phyloP scores from a whole-genome alignment of 2,797 vertebrate genomes.

The Gobio occitaniae region DNA sequence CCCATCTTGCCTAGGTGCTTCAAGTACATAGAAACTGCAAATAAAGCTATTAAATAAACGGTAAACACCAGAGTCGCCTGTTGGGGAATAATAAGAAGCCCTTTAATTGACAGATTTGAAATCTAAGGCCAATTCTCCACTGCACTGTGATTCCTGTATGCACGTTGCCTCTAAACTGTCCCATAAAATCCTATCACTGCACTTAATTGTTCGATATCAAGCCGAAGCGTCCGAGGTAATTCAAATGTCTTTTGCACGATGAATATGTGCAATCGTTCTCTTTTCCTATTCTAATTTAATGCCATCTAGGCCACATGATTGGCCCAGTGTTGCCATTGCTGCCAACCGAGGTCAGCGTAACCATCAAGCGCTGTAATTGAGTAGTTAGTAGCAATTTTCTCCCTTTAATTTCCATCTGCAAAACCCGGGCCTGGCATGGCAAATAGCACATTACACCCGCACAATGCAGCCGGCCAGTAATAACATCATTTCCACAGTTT shows the following conservation, averaged over 20 bases:
- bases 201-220: constrained; percentile 87
- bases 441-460: constrained; percentile 85
- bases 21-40: constrained; percentile 22
- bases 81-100: constrained; percentile 68
- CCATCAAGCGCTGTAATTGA: constrained; percentile 87
- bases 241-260: constrained; percentile 83
- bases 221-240: constrained; percentile 82
- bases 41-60: constrained; percentile 26
- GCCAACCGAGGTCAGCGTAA: constrained; percentile 82
- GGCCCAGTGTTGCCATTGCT: constrained; percentile 82
- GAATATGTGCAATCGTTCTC: constrained; percentile 84
- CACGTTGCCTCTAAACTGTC: constrained; percentile 79
- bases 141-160: constrained; percentile 66
- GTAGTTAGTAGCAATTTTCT: constrained; percentile 88
- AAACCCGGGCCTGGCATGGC: constrained; percentile 82
- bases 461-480: constrained; percentile 79
- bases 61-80: constrained; percentile 47
- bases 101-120: constrained; percentile 81
- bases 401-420: constrained; percentile 84
- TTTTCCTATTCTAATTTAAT: constrained; percentile 85
- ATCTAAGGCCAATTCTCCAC: constrained; percentile 72
- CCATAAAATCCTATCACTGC: constrained; percentile 80
- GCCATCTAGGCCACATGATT: constrained; percentile 82
- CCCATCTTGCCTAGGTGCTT: constrained; percentile 17
- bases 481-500: constrained; percentile 84